Conservation (phyloP, 2,888 invertebrate species). For the Parnassius mnemosyne region DNA sequence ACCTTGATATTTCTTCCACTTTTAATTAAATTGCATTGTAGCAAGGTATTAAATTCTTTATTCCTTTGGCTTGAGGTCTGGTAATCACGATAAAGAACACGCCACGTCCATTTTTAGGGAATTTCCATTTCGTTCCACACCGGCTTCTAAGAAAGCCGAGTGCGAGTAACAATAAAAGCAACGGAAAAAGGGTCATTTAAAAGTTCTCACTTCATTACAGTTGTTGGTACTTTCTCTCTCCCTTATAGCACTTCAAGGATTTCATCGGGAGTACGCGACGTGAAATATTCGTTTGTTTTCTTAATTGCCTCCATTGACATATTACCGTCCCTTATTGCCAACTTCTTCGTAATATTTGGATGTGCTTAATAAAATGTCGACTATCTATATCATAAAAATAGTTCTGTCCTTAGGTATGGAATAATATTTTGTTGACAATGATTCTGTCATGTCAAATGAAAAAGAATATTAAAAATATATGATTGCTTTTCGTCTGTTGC, state of each 20-base stretch:
- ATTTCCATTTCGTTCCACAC: too few relatives aligned
- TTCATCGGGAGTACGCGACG: slow-evolving; percentile 29
- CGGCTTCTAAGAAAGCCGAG: too few relatives aligned
- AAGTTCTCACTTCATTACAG: slow-evolving; percentile 17
- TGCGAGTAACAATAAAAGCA: neutral
- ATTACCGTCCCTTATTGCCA: slow-evolving; percentile 16
- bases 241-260: slow-evolving; percentile 28
- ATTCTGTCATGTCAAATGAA: too few relatives aligned
- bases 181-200: slow-evolving; percentile 7
- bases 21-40: too few relatives aligned
- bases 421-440: too few relatives aligned
- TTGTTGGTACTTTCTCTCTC: slow-evolving; percentile 9
- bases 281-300: slow-evolving; percentile 39
- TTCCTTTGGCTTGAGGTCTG: too few relatives aligned
- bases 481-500: too few relatives aligned
- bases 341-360: neutral
- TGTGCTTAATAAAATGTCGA: neutral
- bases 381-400: neutral
- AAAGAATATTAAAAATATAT: too few relatives aligned
- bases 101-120: too few relatives aligned
- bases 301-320: slow-evolving; percentile 35
- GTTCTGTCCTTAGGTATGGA: neutral
- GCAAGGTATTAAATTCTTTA: too few relatives aligned
- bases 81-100: too few relatives aligned
- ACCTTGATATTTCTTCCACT: too few relatives aligned